Evolutionary conservation across 2,113 vertebrate species (phyloP), one percentile per base, ranked within the genome.

Genomic region (Amblyornis subalaris): DNA sequence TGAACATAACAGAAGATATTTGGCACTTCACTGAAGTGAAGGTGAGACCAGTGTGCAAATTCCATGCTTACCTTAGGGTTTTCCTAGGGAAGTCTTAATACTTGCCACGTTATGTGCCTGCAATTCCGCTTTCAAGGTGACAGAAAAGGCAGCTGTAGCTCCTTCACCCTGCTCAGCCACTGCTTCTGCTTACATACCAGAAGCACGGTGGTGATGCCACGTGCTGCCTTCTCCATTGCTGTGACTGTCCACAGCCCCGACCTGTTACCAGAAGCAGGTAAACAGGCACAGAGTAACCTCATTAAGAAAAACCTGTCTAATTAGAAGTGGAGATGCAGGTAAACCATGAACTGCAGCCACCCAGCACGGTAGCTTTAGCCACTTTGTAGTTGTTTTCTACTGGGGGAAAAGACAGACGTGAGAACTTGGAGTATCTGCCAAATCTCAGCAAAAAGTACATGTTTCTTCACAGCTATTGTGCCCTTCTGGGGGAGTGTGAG

Each of bases 401-500:
- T 33, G 26, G 9, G 33, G 24, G 22, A 15, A n/a, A 9, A 67
- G 74, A 1, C 28, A 86, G 42, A 64, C 4, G 0, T 1, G 7
- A 47, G n/a, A 62, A 51, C 25, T 79, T 62, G 14, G 0, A 94
- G n/a, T 54, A 61, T 69, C 64, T 78, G 72, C 60, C 76, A 72
- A 72, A 60, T 90, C 28, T 71, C 36, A 71, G 70, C 44, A 64
- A 64, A 83, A 93, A 77, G 19, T 42, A 22, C 23, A 62, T 5
- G 1, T 88, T 93, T 67, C 65, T 90, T 94, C 73, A 86, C 90
- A 93, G 61, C 38, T 92, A 69, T 90, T 95, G 71, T 93, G 69
- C 79, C 85, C 82, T 95, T 94, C 90, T 57, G 92, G 72, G 69
- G 85, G 86, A 89, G 83, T 96, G 83, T 2, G 50, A 94, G 85